phyloP scores from a whole-genome alignment of 2,113 vertebrate species.

The Fukomys damarensis region DNA sequence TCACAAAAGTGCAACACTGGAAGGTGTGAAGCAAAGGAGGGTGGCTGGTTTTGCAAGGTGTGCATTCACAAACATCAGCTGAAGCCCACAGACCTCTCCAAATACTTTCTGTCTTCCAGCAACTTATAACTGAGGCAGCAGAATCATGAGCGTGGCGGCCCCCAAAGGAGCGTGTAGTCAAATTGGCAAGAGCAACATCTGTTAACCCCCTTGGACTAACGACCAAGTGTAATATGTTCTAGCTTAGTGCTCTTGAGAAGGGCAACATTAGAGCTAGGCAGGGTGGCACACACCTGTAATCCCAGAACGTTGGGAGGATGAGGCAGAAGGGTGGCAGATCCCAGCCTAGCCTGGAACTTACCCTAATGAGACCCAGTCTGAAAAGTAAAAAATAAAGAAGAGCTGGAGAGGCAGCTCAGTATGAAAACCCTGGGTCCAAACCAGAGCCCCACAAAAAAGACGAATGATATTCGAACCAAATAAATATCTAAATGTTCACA shows the following conservation, averaged over 20 bases:
- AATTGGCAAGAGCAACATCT: neutral
- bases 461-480: neutral
- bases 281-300: neutral
- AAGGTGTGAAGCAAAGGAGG: neutral
- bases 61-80: constrained; percentile 74
- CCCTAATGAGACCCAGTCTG: neutral
- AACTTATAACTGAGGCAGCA: constrained; percentile 72
- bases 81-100: constrained; percentile 71
- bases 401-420: neutral
- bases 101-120: constrained; percentile 67
- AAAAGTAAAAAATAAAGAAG: neutral
- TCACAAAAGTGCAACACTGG: neutral
- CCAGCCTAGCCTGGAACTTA: neutral
- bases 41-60: neutral
- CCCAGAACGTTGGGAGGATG: neutral
- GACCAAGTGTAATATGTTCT: neutral
- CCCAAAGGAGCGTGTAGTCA: constrained; percentile 55
- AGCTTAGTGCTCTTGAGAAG: neutral
- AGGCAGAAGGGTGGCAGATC: neutral
- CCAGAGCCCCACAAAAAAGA: neutral
- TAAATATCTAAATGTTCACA: neutral
- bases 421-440: neutral
- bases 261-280: neutral
- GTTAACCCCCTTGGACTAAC: neutral
- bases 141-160: constrained; percentile 63